These are phyloP conservation scores for Caenorhabditis briggsae DNA, from an alignment of 1,140 invertebrate genomes.

Conservation along the genomic window DNA sequence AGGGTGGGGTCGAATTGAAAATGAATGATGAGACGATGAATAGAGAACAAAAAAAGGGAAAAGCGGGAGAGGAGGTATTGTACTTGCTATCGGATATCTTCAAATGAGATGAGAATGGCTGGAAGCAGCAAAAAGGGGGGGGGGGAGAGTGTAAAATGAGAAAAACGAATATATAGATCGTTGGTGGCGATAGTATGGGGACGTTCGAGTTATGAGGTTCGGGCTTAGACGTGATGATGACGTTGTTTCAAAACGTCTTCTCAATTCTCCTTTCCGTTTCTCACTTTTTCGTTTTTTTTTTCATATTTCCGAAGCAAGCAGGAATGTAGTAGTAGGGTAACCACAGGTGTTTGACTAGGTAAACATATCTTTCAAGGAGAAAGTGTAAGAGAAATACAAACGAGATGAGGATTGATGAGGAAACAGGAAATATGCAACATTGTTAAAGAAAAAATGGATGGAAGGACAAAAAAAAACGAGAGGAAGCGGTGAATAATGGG, in stretches of 20 bases:
- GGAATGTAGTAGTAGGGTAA: background rate
- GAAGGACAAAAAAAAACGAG: too few relatives aligned
- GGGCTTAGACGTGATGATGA: background rate
- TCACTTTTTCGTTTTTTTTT: background rate
- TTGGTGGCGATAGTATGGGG: constrained; percentile 48
- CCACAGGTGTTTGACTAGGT: constrained; percentile 52
- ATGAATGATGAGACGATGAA: background rate
- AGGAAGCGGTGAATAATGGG: background rate
- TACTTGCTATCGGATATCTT: constrained; percentile 48
- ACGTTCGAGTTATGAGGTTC: constrained; percentile 48
- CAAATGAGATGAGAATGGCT: constrained; percentile 47
- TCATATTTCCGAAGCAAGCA: constrained; percentile 4
- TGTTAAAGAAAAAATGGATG: constrained; percentile 1
- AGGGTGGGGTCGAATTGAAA: constrained; percentile 39
- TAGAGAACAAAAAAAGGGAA: background rate
- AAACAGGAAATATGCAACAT: constrained; percentile 52
- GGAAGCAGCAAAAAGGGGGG: background rate
- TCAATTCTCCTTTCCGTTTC: background rate
- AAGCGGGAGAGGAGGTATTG: background rate
- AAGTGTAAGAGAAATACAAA: constrained; percentile 38
- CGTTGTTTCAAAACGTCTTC: background rate
- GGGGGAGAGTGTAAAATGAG: constrained; percentile 46
- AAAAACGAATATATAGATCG: constrained; percentile 26
- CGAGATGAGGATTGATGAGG: constrained; percentile 40
- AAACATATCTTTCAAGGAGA: constrained; percentile 37